Conservation (phyloP, 2,888 invertebrate genomes). For the Drosophila setosimentum region DNA sequence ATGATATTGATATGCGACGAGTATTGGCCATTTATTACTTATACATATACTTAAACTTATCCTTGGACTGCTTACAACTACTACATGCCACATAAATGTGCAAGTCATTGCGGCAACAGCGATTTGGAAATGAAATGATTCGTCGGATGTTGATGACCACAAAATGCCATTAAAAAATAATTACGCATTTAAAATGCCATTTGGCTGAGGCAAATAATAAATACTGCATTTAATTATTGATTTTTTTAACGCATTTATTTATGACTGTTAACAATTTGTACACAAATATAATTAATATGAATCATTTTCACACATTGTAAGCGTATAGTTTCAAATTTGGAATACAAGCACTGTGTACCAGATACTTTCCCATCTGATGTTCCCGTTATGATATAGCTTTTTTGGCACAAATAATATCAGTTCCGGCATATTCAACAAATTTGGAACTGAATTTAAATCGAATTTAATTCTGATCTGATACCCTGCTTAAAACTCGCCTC, state of each 20-base stretch:
- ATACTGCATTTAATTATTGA: constrained; percentile 61
- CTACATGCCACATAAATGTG: constrained; percentile 30
- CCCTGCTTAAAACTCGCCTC: no score
- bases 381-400: no score
- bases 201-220: constrained; percentile 65
- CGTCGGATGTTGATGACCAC: constrained; percentile 75
- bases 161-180: constrained; percentile 81
- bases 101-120: constrained; percentile 45
- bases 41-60: background rate
- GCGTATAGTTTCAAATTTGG: background rate
- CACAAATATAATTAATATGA: background rate
- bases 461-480: no score
- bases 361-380: no score
- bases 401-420: no score
- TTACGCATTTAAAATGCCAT: constrained; percentile 78
- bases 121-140: constrained; percentile 58
- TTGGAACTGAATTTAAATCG: no score
- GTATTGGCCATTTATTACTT: constrained; percentile 53
- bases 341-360: no score
- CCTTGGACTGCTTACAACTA: background rate
- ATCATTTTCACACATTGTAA: background rate
- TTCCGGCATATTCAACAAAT: no score
- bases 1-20: constrained; percentile 60
- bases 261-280: constrained; percentile 4
- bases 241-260: constrained; percentile 61